Evolutionary conservation across 1,140 invertebrate genomes (phyloP).

Genomic region (Sycophila sp.): DNA sequence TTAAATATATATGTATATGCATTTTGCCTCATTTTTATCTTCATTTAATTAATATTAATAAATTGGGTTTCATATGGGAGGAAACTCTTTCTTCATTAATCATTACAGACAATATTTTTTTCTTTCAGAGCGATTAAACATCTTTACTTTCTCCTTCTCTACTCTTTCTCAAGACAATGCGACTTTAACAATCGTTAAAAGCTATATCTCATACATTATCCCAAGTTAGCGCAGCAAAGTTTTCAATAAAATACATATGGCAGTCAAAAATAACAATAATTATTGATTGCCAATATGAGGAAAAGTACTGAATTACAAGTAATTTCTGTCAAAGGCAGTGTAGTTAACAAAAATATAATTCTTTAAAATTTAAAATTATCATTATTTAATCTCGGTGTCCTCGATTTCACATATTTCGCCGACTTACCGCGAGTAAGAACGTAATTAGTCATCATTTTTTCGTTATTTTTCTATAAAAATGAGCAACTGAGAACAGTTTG

Average conservation of each 20-base stretch:
- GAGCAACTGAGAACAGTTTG: background rate
- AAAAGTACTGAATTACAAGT: constrained; percentile 18
- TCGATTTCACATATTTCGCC: background rate
- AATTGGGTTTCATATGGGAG: constrained; percentile 47
- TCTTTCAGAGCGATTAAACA: constrained; percentile 24
- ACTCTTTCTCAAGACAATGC: constrained; percentile 43
- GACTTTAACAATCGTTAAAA: constrained; percentile 63
- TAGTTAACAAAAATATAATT: constrained; percentile 6
- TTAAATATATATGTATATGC: constrained; percentile 38
- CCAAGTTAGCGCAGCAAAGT: constrained; percentile 60
- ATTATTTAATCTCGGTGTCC: background rate
- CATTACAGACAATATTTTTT: constrained; percentile 13
- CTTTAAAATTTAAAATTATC: constrained; percentile 17
- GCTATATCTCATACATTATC: constrained; percentile 60
- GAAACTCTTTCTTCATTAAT: constrained; percentile 51
- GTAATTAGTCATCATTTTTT: background rate
- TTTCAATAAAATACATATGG: constrained; percentile 53
- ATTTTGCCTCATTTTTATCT: constrained; percentile 35
- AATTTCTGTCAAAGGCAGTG: constrained; percentile 7
- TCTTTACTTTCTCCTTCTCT: constrained; percentile 40
- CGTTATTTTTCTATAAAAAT: constrained; percentile 9
- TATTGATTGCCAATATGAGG: constrained; percentile 32
- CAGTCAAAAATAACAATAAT: no score
- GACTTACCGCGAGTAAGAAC: constrained; percentile 2
- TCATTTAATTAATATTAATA: constrained; percentile 43